These are phyloP conservation scores for Oreochromis mossambicus DNA, from an alignment of 2,797 vertebrate species.

Conservation along the genomic window DNA sequence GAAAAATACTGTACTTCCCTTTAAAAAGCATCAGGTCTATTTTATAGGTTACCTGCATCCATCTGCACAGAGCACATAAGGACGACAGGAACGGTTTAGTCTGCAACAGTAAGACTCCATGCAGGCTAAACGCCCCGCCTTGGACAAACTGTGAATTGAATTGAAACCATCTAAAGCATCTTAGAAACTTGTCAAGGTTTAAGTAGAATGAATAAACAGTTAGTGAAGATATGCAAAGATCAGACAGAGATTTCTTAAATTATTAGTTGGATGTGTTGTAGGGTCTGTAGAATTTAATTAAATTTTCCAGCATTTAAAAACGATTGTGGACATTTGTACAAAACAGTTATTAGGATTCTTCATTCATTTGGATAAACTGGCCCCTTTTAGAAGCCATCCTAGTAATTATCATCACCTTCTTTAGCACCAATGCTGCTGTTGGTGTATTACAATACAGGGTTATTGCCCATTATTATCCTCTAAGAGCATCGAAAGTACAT, in stretches of 20 bases:
- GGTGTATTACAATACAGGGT: not conserved
- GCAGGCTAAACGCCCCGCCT: too few relatives aligned
- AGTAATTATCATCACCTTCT: rapidly evolving
- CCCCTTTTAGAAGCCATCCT: rapidly evolving
- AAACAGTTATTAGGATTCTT: not conserved
- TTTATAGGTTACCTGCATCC: not conserved
- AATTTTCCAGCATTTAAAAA: not conserved
- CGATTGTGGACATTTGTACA: not conserved
- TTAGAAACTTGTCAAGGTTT: not conserved
- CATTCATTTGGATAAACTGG: not conserved
- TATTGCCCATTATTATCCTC: not conserved
- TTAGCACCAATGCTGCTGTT: not conserved
- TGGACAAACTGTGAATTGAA: not conserved
- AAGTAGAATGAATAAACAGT: not conserved
- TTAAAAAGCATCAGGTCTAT: not conserved
- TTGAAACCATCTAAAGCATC: not conserved
- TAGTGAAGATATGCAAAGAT: not conserved
- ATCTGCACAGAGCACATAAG: not conserved
- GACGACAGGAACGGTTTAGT: not conserved
- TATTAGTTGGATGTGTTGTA: not conserved
- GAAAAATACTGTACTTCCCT: not conserved
- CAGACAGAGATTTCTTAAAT: not conserved
- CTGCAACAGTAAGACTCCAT: not conserved
- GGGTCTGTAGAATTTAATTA: not conserved
- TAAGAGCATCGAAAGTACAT: rapidly evolving